These are phyloP conservation scores for Pomacea canaliculata DNA, from an alignment of 2,888 invertebrate species.

Conservation along the genomic window DNA sequence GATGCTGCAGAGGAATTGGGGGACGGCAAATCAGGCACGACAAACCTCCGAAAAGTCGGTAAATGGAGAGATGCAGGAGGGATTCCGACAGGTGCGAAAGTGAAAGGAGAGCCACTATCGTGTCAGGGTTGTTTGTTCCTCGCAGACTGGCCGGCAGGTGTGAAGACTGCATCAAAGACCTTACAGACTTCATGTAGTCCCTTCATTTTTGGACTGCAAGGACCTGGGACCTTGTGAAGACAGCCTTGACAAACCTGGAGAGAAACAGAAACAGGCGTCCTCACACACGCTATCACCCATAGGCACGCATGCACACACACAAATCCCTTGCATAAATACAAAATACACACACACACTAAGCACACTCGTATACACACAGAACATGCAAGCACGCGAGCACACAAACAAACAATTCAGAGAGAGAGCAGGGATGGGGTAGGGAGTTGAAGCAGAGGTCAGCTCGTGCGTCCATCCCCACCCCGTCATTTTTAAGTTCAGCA, in stretches of 20 bases:
- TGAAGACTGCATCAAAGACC: neutral
- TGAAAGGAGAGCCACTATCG: too few species aligned
- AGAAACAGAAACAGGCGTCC: conserved; percentile 4
- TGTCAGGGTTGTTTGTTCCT: too few species aligned
- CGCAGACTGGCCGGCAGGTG: neutral
- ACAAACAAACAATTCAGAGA: neutral
- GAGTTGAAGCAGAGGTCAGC: neutral
- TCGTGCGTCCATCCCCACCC: neutral
- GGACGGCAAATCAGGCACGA: too few species aligned
- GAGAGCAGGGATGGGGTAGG: neutral
- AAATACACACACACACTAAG: neutral
- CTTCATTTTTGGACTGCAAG: neutral
- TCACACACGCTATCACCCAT: neutral
- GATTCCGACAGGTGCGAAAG: too few species aligned
- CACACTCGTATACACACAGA: neutral
- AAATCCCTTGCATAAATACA: neutral
- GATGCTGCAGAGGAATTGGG: too few species aligned
- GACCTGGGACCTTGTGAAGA: neutral
- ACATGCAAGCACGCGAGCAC: neutral
- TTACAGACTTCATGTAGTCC: neutral
- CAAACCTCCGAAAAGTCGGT: too few species aligned
- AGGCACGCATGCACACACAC: conserved; percentile 3
- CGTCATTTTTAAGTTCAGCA: neutral
- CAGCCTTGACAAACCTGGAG: neutral
- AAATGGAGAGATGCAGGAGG: too few species aligned